Percentiles rank a stretch among this genome's conserved stretches.
Evolutionary conservation across 2,797 vertebrate species (phyloP).

Genomic region (Syngnathus rostellatus): DNA sequence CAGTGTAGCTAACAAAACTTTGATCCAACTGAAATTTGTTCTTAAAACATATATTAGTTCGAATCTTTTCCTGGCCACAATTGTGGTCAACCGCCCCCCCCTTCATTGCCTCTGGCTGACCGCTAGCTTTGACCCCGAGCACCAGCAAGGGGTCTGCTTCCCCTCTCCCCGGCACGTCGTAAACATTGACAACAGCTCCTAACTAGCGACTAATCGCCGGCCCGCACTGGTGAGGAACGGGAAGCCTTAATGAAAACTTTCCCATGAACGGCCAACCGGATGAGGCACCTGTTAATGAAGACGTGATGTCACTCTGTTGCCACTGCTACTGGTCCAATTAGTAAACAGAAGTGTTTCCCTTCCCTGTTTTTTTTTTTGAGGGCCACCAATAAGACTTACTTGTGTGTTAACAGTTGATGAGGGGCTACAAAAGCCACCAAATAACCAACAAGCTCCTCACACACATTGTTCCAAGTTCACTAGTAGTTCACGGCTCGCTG

Average conservation of each 20-base stretch:
- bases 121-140: constrained; percentile 41
- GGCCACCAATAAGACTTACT: constrained; percentile 28
- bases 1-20: too few relatives aligned
- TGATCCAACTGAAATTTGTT: too few relatives aligned
- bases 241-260: constrained; percentile 54
- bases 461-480: constrained; percentile 61
- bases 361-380: constrained; percentile 22
- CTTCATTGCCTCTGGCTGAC: constrained; percentile 33
- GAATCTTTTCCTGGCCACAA: constrained; percentile 39
- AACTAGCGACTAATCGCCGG: constrained; percentile 48
- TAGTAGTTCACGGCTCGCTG: constrained; percentile 57
- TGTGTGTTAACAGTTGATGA: constrained; percentile 25
- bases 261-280: constrained; percentile 49
- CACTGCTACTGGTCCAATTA: constrained; percentile 60
- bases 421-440: constrained; percentile 30
- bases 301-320: constrained; percentile 54
- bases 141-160: constrained; percentile 44
- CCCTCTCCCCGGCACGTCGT: constrained; percentile 50
- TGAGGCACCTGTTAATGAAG: constrained; percentile 61
- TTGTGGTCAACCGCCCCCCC: constrained; percentile 18
- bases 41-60: constrained; percentile 17
- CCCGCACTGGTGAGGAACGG: constrained; percentile 10
- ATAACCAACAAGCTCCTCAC: constrained; percentile 20
- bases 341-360: constrained; percentile 54
- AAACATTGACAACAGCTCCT: constrained; percentile 58